Evolutionary conservation across 2,888 invertebrate species (phyloP), one percentile per base, ranked within the genome.

Genomic region (Omphaloscelis lunosa): DNA sequence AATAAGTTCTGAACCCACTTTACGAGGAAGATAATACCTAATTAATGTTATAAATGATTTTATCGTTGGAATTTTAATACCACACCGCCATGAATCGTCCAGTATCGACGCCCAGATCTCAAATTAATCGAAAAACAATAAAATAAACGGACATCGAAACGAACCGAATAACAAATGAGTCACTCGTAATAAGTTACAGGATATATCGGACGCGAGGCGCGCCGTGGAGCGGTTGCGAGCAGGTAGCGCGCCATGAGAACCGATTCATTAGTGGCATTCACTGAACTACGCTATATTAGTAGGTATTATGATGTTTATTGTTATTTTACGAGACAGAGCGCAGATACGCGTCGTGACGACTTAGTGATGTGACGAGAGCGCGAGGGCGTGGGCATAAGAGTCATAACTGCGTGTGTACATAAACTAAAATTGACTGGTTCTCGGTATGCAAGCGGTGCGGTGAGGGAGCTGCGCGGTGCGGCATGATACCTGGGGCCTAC

Each of bases 41-140:
- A 48, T 72, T 29, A 75, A 80, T 62, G 11, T 53, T 59, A 59
- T 59, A 77, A 72, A 45, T 45, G 27, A 67, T 80, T 58, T 27
- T 62, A 56, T 62, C 27, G 17, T n/a, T 17, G 15, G 67, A 45
- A 62, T 58, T 41, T 68, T 67, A 53, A 51, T 68, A 48, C 53
- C 48, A 17, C 23, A 67, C 74, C 41, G 62, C 56, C 58, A 74
- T 79, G 48, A 74, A 80, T 74, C 51, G 56, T 80, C 17, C n/a
- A 41, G 34, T 67, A 74, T 74, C 81, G 34, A 56, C 66, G 53
- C 67, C n/a, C 29, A 67, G 27, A 66, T 67, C 77, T 77, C 2
- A 53, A 58, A 65, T 34, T 41, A 82, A 80, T 82, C 77, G 70
- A 70, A 80, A 80, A 66, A 68, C 75, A 80, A 80, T 76, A 69